A percentile compares a stretch with the other conserved stretches of the same genome.
These are phyloP conservation scores for Athene noctua DNA, from an alignment of 2,113 vertebrate species.

Conservation along the genomic window DNA sequence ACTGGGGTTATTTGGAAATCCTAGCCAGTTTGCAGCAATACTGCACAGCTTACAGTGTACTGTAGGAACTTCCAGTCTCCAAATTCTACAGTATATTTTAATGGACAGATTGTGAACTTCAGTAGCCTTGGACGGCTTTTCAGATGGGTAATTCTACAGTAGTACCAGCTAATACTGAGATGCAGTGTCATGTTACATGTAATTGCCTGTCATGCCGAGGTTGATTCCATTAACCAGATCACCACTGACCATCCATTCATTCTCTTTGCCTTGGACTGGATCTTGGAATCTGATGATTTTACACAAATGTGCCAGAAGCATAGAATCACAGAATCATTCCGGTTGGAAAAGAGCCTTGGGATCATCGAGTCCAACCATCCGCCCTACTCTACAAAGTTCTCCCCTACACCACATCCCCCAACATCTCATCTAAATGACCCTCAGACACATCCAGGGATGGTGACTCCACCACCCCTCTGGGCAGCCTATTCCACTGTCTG, in stretches of 20 bases:
- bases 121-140: background rate
- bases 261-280: background rate
- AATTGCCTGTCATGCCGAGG: background rate
- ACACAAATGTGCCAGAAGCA: background rate
- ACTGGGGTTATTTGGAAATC: background rate
- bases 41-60: fast-evolving
- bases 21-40: background rate
- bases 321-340: no score
- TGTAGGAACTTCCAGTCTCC: background rate
- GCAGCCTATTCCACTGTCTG: no score
- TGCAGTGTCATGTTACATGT: no score
- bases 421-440: no score
- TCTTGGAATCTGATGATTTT: background rate
- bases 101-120: background rate
- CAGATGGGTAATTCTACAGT: background rate
- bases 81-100: background rate
- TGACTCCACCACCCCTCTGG: no score
- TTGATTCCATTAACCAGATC: background rate
- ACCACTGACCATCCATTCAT: background rate
- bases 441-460: no score
- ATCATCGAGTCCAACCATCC: no score
- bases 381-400: no score
- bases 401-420: no score
- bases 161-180: background rate
- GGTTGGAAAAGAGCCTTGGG: no score